Percentiles rank a stretch among this genome's conserved stretches.
Conservation (phyloP, 2,113 vertebrate genomes). For the Pituophis catenifer region DNA sequence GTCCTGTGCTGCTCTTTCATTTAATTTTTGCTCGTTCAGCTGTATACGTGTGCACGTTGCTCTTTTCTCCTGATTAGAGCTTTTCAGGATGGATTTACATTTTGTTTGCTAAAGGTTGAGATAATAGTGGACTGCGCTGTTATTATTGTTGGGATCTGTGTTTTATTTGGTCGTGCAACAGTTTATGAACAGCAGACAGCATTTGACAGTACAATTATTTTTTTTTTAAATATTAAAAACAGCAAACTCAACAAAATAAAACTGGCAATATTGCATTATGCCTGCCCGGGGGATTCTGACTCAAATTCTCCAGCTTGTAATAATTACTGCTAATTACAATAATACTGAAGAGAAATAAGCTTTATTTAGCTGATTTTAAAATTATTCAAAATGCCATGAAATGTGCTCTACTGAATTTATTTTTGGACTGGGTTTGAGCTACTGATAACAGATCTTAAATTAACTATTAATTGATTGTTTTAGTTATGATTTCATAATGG, state of each 20-base stretch:
- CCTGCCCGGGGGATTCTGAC: background rate
- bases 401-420: background rate
- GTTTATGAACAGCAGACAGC: background rate
- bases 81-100: background rate
- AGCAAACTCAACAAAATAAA: background rate
- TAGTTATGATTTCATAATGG: background rate
- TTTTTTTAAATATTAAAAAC: background rate
- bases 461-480: background rate
- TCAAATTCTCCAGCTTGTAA: background rate
- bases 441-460: background rate
- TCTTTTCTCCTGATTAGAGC: background rate
- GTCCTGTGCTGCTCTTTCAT: background rate
- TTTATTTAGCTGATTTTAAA: background rate
- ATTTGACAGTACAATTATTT: background rate
- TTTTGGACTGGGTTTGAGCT: background rate
- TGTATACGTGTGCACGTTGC: background rate
- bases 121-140: background rate
- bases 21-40: background rate
- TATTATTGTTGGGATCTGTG: background rate
- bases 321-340: background rate
- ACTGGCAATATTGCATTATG: background rate
- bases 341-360: background rate
- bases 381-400: background rate
- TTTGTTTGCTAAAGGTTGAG: background rate
- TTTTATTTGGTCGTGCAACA: background rate